Evolutionary conservation across 2,888 invertebrate genomes (phyloP).

Genomic region (Calameuta idolon): DNA sequence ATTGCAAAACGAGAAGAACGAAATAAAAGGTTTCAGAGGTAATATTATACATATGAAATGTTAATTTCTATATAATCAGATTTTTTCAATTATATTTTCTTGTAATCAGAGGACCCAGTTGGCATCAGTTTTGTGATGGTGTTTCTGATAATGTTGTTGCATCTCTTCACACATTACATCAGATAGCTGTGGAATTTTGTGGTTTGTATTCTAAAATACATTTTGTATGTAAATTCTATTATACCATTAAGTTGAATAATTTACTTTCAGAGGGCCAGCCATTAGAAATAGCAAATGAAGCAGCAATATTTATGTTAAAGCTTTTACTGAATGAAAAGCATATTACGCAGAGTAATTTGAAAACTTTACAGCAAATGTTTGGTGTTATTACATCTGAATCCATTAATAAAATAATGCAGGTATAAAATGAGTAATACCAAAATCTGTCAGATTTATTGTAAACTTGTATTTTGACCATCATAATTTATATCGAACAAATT

Average conservation of each 20-base stretch:
- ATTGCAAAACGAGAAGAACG: slow-evolving; percentile 61
- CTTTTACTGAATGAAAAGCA: slow-evolving; percentile 74
- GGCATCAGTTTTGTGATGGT: slow-evolving; percentile 68
- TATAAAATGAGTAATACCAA: slow-evolving; percentile 42
- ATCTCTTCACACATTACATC: slow-evolving; percentile 57
- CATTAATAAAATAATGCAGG: slow-evolving; percentile 72
- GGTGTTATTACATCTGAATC: slow-evolving; percentile 71
- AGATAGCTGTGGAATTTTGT: slow-evolving; percentile 50
- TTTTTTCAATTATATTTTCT: slow-evolving; percentile 10
- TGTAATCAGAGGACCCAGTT: slow-evolving; percentile 68
- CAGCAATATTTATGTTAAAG: slow-evolving; percentile 72
- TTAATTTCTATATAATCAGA: neutral
- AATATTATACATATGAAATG: slow-evolving; percentile 36
- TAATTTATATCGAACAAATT: slow-evolving; percentile 23
- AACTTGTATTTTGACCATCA: neutral
- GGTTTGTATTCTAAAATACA: slow-evolving; percentile 38
- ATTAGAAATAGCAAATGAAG: slow-evolving; percentile 74
- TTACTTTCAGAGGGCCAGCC: slow-evolving; percentile 68
- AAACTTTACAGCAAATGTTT: slow-evolving; percentile 72
- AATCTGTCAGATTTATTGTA: slow-evolving; percentile 7
- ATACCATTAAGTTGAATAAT: slow-evolving; percentile 13
- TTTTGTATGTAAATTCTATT: slow-evolving; percentile 14
- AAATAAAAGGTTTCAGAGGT: slow-evolving; percentile 64
- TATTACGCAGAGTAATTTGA: slow-evolving; percentile 72
- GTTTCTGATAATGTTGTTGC: slow-evolving; percentile 57